Percentiles rank a stretch among this genome's conserved stretches.
phyloP scores from a whole-genome alignment of 2,888 invertebrate species.

The Dicranocentrus wangi region DNA sequence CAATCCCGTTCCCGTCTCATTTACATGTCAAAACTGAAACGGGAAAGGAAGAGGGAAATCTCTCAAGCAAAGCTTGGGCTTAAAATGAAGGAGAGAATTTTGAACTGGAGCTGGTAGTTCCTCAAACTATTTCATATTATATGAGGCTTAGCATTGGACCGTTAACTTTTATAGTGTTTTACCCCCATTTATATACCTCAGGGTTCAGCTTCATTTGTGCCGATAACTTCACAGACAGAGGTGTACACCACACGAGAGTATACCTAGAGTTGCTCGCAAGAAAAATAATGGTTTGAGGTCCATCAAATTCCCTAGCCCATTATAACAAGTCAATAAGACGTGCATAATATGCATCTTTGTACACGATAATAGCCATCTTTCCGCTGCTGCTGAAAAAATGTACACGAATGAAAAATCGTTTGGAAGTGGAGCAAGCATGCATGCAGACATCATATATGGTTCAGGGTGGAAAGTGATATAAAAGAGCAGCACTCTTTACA shows the following conservation, averaged over 20 bases:
- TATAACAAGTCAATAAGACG: slow-evolving; percentile 38
- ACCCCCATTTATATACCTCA: slow-evolving; percentile 20
- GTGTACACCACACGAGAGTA: neutral
- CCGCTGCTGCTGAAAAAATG: neutral
- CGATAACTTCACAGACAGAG: neutral
- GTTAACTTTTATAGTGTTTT: slow-evolving; percentile 41
- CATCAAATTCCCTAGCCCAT: slow-evolving; percentile 24
- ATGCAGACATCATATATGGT: neutral
- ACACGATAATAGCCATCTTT: neutral
- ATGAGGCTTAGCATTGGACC: slow-evolving; percentile 33
- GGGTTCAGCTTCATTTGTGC: neutral
- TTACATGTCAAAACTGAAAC: slow-evolving; percentile 55
- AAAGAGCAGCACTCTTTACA: slow-evolving; percentile 2
- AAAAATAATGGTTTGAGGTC: slow-evolving; percentile 8
- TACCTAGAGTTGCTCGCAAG: no score
- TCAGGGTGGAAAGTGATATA: neutral
- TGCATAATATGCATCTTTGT: slow-evolving; percentile 20
- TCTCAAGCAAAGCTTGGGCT: slow-evolving; percentile 28
- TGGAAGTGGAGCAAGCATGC: neutral
- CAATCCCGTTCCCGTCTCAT: slow-evolving; percentile 53
- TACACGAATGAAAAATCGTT: slow-evolving; percentile 5
- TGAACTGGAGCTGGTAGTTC: no score
- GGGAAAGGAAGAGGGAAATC: slow-evolving; percentile 23
- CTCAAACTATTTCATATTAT: slow-evolving; percentile 24
- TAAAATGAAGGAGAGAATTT: slow-evolving; percentile 14